Conservation (phyloP, 2,797 vertebrate genomes). For the Myotis vivesi region DNA sequence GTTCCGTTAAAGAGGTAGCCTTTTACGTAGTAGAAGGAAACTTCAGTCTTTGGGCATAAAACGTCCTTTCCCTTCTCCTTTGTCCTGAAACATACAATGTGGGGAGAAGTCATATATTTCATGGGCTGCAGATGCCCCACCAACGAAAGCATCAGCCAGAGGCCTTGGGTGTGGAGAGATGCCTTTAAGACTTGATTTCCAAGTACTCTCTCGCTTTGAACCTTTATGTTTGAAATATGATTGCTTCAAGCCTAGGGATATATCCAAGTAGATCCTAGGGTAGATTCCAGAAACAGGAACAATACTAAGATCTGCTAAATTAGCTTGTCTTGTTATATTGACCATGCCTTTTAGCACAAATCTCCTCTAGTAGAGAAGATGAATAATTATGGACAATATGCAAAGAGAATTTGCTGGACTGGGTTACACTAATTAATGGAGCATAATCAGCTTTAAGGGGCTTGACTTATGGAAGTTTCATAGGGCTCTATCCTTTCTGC, state of each 20-base stretch:
- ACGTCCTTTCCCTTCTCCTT: background rate
- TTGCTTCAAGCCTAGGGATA: background rate
- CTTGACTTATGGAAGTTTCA: background rate
- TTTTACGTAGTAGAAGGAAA: background rate
- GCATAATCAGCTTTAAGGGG: background rate
- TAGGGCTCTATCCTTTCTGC: background rate
- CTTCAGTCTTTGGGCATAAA: background rate
- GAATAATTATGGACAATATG: background rate
- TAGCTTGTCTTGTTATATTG: background rate
- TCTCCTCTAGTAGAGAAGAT: background rate
- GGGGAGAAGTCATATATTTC: background rate
- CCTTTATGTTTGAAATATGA: background rate
- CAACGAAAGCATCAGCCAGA: background rate
- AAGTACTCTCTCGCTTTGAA: background rate
- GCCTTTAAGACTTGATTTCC: background rate
- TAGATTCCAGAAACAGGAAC: background rate
- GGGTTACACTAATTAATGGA: background rate
- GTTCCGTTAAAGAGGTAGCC: background rate
- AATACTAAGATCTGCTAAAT: background rate
- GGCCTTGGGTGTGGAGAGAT: background rate
- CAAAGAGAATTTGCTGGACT: background rate
- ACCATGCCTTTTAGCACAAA: background rate
- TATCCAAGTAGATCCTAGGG: background rate
- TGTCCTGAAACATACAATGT: background rate
- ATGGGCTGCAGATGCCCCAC: background rate